phyloP scores from a whole-genome alignment of 1,140 invertebrate genomes.

The Acromyrmex charruanus region DNA sequence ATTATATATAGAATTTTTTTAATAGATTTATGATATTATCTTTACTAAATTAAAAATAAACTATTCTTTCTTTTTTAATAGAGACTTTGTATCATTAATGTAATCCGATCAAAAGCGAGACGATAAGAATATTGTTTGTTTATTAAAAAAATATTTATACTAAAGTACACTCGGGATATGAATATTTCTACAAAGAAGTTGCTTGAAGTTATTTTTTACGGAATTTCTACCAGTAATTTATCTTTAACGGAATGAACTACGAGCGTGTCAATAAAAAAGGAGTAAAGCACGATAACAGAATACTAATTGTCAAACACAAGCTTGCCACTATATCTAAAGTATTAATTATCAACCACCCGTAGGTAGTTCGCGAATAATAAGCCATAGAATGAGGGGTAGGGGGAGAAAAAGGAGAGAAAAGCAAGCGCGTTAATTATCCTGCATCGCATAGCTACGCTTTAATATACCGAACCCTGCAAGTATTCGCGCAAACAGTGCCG shows the following conservation, averaged over 20 bases:
- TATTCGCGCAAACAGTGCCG: background rate
- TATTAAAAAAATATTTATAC: background rate
- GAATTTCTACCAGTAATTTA: slow-evolving; percentile 9
- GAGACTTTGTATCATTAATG: background rate
- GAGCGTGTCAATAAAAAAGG: slow-evolving; percentile 8
- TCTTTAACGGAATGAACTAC: background rate
- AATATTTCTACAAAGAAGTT: background rate
- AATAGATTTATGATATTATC: background rate
- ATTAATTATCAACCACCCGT: slow-evolving; percentile 48
- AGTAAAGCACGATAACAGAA: slow-evolving; percentile 16
- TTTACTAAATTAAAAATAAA: slow-evolving; percentile 18
- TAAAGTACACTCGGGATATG: background rate
- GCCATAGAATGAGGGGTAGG: background rate
- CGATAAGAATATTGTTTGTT: background rate
- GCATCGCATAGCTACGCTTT: slow-evolving; percentile 7
- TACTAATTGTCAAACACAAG: slow-evolving; percentile 43
- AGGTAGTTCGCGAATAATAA: slow-evolving; percentile 49
- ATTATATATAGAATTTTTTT: background rate
- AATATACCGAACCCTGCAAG: background rate
- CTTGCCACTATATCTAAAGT: slow-evolving; percentile 27
- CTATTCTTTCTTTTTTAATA: background rate
- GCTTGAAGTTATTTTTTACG: background rate
- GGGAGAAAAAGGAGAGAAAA: background rate
- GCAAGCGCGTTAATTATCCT: slow-evolving; percentile 49
- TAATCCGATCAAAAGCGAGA: background rate